phyloP scores from a whole-genome alignment of 2,113 vertebrate genomes.

The Rhineura floridana region DNA sequence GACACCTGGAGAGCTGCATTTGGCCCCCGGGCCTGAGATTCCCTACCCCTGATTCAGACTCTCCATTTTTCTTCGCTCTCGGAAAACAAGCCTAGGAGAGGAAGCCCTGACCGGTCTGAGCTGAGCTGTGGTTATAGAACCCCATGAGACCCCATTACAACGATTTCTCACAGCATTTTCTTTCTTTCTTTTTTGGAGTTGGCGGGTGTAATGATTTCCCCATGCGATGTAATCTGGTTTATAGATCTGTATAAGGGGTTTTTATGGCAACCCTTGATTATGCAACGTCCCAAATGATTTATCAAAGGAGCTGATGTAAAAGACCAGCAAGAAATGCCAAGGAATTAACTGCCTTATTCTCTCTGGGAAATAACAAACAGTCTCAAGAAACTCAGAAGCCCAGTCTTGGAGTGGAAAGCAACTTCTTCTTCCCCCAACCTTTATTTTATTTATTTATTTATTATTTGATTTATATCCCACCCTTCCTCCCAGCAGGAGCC shows the following conservation, averaged over 20 bases:
- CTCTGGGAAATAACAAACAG: conserved; percentile 60
- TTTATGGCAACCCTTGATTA: conserved; percentile 68
- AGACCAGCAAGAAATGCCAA: conserved; percentile 65
- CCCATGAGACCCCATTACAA: background rate
- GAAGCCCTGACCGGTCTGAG: background rate
- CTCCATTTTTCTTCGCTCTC: background rate
- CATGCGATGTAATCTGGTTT: conserved; percentile 65
- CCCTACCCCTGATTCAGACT: background rate
- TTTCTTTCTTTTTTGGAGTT: conserved; percentile 38
- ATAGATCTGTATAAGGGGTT: conserved; percentile 71
- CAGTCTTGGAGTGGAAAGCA: conserved; percentile 39
- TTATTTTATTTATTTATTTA: too few relatives aligned
- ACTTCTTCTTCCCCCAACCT: conserved; percentile 27
- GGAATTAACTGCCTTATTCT: conserved; percentile 59
- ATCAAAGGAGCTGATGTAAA: conserved; percentile 77
- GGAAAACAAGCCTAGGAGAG: background rate
- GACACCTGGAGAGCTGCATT: too few relatives aligned
- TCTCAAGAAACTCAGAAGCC: conserved; percentile 57
- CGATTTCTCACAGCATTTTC: conserved; percentile 21
- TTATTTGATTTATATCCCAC: too few relatives aligned
- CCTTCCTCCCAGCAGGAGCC: too few relatives aligned
- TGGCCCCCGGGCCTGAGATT: too few relatives aligned
- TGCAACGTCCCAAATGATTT: conserved; percentile 72
- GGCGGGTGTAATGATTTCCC: conserved; percentile 65
- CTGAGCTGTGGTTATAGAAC: background rate